Base-by-base conservation (phyloP, 1,140 invertebrate genomes). In the Drosophila erecta region DNA sequence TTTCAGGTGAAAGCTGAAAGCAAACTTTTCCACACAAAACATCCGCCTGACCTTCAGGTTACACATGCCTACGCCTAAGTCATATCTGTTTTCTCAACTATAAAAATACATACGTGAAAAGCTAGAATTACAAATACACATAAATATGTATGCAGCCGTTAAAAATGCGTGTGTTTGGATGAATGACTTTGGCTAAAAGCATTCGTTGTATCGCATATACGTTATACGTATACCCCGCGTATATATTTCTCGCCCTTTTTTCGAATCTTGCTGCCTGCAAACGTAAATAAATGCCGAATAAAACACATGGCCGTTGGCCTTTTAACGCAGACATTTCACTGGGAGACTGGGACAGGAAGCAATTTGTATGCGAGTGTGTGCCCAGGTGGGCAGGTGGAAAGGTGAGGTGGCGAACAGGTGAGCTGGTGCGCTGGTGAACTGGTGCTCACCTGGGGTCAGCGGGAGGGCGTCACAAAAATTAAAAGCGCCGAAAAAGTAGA, bases 271-370 rank as follows among this genome's bases (percentile, higher is more conserved):
- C 61, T 57, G 54, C 53, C 53, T 37, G 30, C 20, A 41, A 75
- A 69, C 73, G 72, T 76, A 76, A 76, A 76, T 76, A 76, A 76
- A 76, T 69, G 73, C 62, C 74, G 73, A 55, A 76, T 76, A 69
- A 76, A 76, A 76, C 74, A 76, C 73, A 76, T 76, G 74, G 74
- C 73, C 73, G 64, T 76, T 76, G 74, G 74, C 74, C 74, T 76
- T 76, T 76, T 49, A 80, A 71, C 72, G 61, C 73, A 74, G 41
- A 79, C 56, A 37, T 67, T 47, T 38, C 51, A 22, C 57, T 66
- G 62, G 64, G 69, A 72, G 64, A 47, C 43, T 69, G 50, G 60
- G 40, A 76, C 72, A 75, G 71, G 72, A 76, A 76, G 53, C 72
- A 75, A 49, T 75, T 66, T 75, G 70, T 72, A 50, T 61, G 47